Conservation (phyloP, 1,140 invertebrate species). For the Atopsyche davidsoni region DNA sequence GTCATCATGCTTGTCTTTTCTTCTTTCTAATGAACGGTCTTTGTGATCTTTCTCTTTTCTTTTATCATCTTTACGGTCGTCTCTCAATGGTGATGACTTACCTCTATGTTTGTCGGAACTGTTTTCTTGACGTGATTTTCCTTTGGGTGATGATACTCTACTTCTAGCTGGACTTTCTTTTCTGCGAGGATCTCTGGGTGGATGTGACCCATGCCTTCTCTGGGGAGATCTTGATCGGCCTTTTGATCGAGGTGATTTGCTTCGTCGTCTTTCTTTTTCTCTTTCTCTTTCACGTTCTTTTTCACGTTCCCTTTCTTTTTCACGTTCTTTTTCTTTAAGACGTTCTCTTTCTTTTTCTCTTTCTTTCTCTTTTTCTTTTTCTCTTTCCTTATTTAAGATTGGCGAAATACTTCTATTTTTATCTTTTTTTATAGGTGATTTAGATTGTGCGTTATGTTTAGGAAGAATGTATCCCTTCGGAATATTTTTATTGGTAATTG, state of each 20-base stretch:
- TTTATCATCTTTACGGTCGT: slow-evolving; percentile 37
- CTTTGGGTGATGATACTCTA: slow-evolving; percentile 46
- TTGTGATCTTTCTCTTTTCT: slow-evolving; percentile 42
- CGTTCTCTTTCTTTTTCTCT: slow-evolving; percentile 42
- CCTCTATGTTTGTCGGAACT: slow-evolving; percentile 41
- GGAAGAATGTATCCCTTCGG: slow-evolving; percentile 35
- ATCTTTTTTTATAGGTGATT: slow-evolving; percentile 42
- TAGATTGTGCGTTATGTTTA: slow-evolving; percentile 36
- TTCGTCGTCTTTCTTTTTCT: slow-evolving; percentile 38
- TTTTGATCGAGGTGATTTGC: slow-evolving; percentile 41
- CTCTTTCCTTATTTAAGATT: slow-evolving; percentile 38
- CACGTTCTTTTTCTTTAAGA: slow-evolving; percentile 41
- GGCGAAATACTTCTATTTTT: slow-evolving; percentile 43
- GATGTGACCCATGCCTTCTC: slow-evolving; percentile 37
- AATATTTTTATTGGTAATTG: slow-evolving; percentile 44
- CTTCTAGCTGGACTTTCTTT: slow-evolving; percentile 47
- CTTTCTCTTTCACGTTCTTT: slow-evolving; percentile 42
- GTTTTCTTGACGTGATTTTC: slow-evolving; percentile 39
- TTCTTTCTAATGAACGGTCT: slow-evolving; percentile 44
- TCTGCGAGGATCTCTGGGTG: slow-evolving; percentile 42
- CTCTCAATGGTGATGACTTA: slow-evolving; percentile 40
- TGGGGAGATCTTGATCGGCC: slow-evolving; percentile 40
- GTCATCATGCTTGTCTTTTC: slow-evolving; percentile 48
- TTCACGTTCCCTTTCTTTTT: slow-evolving; percentile 38
- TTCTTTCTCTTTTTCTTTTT: slow-evolving; percentile 40